phyloP scores from a whole-genome alignment of 2,113 vertebrate species.

The Charina bottae region DNA sequence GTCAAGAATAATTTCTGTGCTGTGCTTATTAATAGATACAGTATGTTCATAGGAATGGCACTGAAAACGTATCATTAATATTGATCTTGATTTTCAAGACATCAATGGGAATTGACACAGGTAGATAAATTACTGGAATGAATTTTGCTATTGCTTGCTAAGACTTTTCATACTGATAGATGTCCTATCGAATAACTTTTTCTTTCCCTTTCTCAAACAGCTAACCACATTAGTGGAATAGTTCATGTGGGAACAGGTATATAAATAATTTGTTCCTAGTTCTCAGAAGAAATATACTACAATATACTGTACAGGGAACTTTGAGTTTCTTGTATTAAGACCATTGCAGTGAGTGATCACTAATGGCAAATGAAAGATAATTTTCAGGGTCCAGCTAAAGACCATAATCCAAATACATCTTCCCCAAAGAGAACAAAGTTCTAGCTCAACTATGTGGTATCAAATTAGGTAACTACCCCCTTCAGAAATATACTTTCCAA shows the following conservation, averaged over 20 bases:
- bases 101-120: conserved; percentile 66
- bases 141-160: conserved; percentile 66
- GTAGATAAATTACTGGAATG: conserved; percentile 66
- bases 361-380: background rate
- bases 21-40: conserved; percentile 70
- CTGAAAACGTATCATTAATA: conserved; percentile 65
- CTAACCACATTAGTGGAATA: conserved; percentile 12
- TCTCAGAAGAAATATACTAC: background rate
- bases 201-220: conserved; percentile 29
- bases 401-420: background rate
- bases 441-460: background rate
- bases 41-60: conserved; percentile 59
- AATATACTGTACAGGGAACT: background rate
- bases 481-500: background rate
- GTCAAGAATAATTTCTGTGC: conserved; percentile 65
- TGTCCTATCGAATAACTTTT: conserved; percentile 52
- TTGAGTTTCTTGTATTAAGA: background rate
- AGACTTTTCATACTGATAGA: conserved; percentile 60
- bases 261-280: background rate
- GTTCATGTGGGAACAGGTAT: conserved; percentile 9
- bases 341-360: background rate
- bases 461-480: background rate
- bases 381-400: background rate
- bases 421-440: background rate
- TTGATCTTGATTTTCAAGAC: conserved; percentile 69